Conservation (phyloP, 2,888 invertebrate species). For the Luffia ferchaultella region DNA sequence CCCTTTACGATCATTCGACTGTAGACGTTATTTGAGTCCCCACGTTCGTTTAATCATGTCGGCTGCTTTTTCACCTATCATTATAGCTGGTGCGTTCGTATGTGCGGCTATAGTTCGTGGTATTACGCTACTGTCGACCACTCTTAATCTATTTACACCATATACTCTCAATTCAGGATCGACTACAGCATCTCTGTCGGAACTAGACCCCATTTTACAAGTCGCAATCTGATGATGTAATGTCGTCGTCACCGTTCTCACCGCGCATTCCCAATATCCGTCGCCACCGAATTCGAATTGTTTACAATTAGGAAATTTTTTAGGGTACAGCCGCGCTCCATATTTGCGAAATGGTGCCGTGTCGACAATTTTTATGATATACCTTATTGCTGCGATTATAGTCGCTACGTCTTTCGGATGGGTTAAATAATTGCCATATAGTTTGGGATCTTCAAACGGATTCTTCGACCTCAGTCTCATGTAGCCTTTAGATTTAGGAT, state of each 20-base stretch:
- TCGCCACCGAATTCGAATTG: slow-evolving; percentile 62
- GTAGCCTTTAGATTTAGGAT: slow-evolving; percentile 71
- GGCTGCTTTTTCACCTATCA: slow-evolving; percentile 77
- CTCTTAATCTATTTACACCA: slow-evolving; percentile 68
- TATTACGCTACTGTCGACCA: slow-evolving; percentile 75
- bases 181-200: slow-evolving; percentile 68
- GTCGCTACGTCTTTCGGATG: slow-evolving; percentile 67
- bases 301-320: slow-evolving; percentile 63
- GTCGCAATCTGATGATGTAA: slow-evolving; percentile 75
- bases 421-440: slow-evolving; percentile 78
- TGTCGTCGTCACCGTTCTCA: slow-evolving; percentile 66
- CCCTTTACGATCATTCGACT: no score
- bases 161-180: slow-evolving; percentile 69
- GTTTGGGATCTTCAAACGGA: slow-evolving; percentile 70
- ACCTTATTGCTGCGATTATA: slow-evolving; percentile 65
- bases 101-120: slow-evolving; percentile 72
- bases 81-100: slow-evolving; percentile 72
- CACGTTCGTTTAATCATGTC: slow-evolving; percentile 68
- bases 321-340: slow-evolving; percentile 62
- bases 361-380: slow-evolving; percentile 60
- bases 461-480: slow-evolving; percentile 69
- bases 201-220: slow-evolving; percentile 71
- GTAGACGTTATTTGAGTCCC: no score
- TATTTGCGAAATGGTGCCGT: slow-evolving; percentile 68
- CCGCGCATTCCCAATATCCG: slow-evolving; percentile 73